phyloP scores from a whole-genome alignment of 2,797 vertebrate genomes.

The Helostoma temminkii region DNA sequence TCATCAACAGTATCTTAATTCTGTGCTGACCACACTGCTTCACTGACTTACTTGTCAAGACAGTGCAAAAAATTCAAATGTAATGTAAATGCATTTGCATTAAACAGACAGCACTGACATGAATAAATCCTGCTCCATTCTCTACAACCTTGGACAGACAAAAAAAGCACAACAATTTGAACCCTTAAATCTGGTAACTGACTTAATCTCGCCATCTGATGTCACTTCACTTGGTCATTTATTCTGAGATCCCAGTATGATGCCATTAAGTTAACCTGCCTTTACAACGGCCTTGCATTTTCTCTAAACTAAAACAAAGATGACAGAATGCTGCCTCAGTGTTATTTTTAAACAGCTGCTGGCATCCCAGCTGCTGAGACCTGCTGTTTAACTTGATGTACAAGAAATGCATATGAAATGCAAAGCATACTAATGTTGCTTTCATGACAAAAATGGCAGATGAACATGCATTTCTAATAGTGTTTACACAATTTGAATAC shows the following conservation, averaged over 20 bases:
- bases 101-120: constrained; percentile 37
- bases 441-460: too few relatives aligned
- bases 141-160: constrained; percentile 13
- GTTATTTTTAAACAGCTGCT: too few relatives aligned
- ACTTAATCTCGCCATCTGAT: background rate
- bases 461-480: background rate
- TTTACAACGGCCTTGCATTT: too few relatives aligned
- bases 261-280: too few relatives aligned
- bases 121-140: constrained; percentile 27
- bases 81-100: constrained; percentile 55
- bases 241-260: too few relatives aligned
- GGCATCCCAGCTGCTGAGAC: too few relatives aligned
- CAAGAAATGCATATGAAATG: too few relatives aligned
- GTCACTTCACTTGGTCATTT: background rate
- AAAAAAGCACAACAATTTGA: constrained; percentile 4
- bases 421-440: too few relatives aligned
- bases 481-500: background rate
- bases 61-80: constrained; percentile 66
- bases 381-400: too few relatives aligned
- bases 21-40: constrained; percentile 35
- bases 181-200: background rate
- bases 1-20: constrained; percentile 32
- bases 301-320: too few relatives aligned
- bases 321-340: too few relatives aligned
- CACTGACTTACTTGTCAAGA: constrained; percentile 35